Evolutionary conservation across 2,113 vertebrate genomes (phyloP).

Genomic region (Mohoua ochrocephala): DNA sequence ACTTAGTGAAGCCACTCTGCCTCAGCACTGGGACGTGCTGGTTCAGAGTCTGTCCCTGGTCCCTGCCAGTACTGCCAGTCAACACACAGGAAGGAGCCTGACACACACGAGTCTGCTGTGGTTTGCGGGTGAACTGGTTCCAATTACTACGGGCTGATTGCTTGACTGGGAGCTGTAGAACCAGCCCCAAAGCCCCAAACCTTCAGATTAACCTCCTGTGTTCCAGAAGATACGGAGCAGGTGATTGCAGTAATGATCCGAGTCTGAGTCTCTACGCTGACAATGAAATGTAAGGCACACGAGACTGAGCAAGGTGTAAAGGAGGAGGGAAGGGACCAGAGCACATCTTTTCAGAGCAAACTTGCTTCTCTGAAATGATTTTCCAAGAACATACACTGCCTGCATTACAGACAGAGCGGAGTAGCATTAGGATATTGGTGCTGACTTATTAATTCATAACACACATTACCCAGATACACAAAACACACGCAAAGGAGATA

Average conservation of each 20-base stretch:
- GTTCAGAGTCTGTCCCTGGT: neutral
- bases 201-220: neutral
- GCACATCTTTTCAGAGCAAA: neutral
- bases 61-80: neutral
- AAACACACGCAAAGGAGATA: neutral
- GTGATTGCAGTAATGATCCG: neutral
- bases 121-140: slow-evolving; percentile 55
- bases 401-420: neutral
- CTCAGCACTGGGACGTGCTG: neutral
- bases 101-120: neutral
- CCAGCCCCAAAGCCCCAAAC: neutral
- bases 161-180: neutral
- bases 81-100: neutral
- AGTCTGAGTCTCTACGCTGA: neutral
- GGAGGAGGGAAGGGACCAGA: neutral
- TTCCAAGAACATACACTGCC: neutral
- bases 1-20: neutral
- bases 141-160: slow-evolving; percentile 7
- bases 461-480: neutral
- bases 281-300: neutral
- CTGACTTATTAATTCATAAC: neutral
- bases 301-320: neutral
- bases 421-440: neutral
- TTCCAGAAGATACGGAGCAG: neutral
- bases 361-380: neutral